Percentiles rank a stretch among this genome's conserved stretches.
phyloP scores from a whole-genome alignment of 2,888 invertebrate species.

The Dynastes tityus region DNA sequence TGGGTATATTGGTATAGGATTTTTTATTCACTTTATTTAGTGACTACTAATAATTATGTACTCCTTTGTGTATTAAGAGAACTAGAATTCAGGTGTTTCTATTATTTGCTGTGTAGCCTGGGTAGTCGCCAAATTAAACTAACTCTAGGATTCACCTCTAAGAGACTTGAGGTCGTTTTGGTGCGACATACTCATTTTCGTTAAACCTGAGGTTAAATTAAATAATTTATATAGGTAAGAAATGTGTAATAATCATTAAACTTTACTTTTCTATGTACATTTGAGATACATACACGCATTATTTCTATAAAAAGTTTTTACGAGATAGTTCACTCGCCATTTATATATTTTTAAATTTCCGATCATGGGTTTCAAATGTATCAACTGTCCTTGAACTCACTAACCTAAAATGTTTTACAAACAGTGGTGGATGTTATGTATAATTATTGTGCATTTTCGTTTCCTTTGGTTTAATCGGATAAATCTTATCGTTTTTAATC shows the following conservation, averaged over 20 bases:
- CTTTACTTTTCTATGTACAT: background rate
- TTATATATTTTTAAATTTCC: background rate
- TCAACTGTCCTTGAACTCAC: background rate
- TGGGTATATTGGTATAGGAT: no score
- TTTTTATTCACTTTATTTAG: no score
- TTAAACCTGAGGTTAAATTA: background rate
- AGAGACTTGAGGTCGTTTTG: conserved; percentile 33
- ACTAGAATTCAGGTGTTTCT: conserved; percentile 28
- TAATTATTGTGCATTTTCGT: background rate
- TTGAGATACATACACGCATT: conserved; percentile 3
- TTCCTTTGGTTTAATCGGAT: conserved; percentile 2
- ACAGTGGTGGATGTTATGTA: background rate
- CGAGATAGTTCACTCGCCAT: background rate
- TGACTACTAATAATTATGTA: no score
- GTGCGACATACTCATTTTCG: background rate
- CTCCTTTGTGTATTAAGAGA: background rate
- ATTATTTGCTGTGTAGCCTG: conserved; percentile 41
- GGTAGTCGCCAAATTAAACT: conserved; percentile 42
- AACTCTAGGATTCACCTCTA: conserved; percentile 35
- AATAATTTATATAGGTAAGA: conserved; percentile 28
- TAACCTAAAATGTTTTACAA: conserved; percentile 26
- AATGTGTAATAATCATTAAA: background rate
- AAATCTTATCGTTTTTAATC: background rate
- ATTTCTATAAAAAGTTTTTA: conserved; percentile 3
- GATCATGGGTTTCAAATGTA: background rate